Evolutionary conservation across 2,797 vertebrate species (phyloP), one percentile per base, ranked within the genome.

Genomic region (Myioborus miniatus): DNA sequence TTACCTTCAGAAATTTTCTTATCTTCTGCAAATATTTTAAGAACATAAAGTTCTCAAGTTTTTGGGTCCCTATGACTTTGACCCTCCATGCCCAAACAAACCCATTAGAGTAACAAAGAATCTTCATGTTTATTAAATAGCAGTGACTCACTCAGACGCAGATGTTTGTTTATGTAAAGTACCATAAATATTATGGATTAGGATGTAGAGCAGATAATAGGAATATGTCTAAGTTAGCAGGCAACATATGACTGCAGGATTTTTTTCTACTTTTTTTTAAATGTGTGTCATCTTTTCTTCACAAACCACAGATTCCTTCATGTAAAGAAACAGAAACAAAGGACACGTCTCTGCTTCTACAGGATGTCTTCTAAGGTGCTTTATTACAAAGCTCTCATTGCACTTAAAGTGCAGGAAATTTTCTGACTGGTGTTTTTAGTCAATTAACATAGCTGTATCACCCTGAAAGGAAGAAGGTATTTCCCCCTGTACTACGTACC

Each of bases 81-180:
- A 95, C 78, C 76, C 30, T 80, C 32, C 43, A 8, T 46, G 53
- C 80, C 65, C 16, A 5, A 81, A 83, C 1, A 16, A 91, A 92
- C 46, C 58, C 77, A 62, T 84, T 79, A 63, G 52, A 59, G 72
- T 81, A 82, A 64, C 41, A 87, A 89, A 79, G 77, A 94, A 94
- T 81, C 63, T 81, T 56, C 34, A 2, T 93, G 90, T 96, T 96
- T 94, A 92, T 92, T 78, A 91, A 89, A 92, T 27, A 87, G 58
- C 60, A 91, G 63, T 94, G 90, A 95, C 67, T 96, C 77, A 94
- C 41, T 69, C 64, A 30, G 23, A 60, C 56, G 65, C 87, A 95
- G 90, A 84, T 95, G 83, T 95, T 94, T 94, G 76, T 89, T 20
- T 71, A 80, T 71, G 87, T 62, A 77, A 79, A 95, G 53, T 67